Conservation (phyloP, 1,140 invertebrate species). For the Euura lappo region DNA sequence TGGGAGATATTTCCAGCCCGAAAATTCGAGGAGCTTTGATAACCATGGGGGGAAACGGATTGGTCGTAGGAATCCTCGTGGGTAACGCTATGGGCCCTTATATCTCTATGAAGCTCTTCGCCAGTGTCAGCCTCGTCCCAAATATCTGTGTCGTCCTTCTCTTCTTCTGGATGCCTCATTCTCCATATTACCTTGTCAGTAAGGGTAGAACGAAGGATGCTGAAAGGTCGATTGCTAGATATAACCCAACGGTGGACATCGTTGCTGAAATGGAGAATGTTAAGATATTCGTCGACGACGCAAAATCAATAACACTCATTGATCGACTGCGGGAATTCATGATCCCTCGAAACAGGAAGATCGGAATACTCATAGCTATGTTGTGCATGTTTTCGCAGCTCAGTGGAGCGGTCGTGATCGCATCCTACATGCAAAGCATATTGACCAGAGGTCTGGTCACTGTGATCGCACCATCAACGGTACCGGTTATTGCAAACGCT, state of each 20-base stretch:
- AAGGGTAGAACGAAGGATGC: slow-evolving; percentile 65
- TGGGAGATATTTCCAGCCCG: slow-evolving; percentile 69
- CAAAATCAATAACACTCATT: slow-evolving; percentile 14
- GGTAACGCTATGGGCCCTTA: slow-evolving; percentile 57
- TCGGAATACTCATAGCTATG: neutral
- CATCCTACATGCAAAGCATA: slow-evolving; percentile 45
- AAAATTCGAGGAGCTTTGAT: slow-evolving; percentile 71
- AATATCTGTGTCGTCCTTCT: slow-evolving; percentile 64
- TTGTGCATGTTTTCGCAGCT: slow-evolving; percentile 30
- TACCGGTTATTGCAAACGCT: slow-evolving; percentile 38
- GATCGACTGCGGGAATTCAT: neutral
- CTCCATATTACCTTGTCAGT: slow-evolving; percentile 71
- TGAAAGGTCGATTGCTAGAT: slow-evolving; percentile 47
- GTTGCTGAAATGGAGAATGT: slow-evolving; percentile 35
- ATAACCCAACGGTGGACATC: slow-evolving; percentile 34
- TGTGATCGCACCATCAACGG: slow-evolving; percentile 33
- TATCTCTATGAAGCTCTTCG: slow-evolving; percentile 62
- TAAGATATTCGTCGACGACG: slow-evolving; percentile 32
- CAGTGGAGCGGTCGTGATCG: slow-evolving; percentile 40
- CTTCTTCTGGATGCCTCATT: slow-evolving; percentile 74
- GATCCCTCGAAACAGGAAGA: neutral
- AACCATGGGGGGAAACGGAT: slow-evolving; percentile 66
- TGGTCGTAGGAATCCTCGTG: slow-evolving; percentile 70
- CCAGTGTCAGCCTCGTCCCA: slow-evolving; percentile 45
- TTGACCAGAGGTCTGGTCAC: slow-evolving; percentile 36